Evolutionary conservation across 2,113 vertebrate genomes (phyloP).

Genomic region (Pachyramphus minor): DNA sequence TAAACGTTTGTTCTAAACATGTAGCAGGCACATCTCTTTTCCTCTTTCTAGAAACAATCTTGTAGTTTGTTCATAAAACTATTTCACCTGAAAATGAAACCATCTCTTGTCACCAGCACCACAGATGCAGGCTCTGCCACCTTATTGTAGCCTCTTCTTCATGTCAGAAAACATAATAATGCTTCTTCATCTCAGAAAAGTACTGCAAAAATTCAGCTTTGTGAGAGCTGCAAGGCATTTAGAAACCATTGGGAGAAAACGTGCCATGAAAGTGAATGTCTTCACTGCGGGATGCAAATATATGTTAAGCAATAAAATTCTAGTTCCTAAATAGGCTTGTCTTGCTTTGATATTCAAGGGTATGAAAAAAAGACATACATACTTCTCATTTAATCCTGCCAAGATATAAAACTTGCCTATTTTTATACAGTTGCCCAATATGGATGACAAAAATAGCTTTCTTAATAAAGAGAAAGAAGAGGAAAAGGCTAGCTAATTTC

Average conservation of each 20-base stretch:
- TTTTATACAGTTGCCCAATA: constrained; percentile 38
- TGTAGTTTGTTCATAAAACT: background rate
- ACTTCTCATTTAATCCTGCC: constrained; percentile 52
- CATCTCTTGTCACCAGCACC: background rate
- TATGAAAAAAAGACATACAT: constrained; percentile 34
- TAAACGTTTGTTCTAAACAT: background rate
- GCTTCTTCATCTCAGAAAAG: constrained; percentile 3
- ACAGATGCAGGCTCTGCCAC: background rate
- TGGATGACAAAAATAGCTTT: constrained; percentile 36
- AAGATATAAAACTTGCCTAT: constrained; percentile 42
- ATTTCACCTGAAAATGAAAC: background rate
- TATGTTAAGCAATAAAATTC: constrained; percentile 56
- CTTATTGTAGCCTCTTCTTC: background rate
- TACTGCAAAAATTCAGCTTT: background rate
- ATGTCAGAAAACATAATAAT: background rate
- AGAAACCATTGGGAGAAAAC: constrained; percentile 45
- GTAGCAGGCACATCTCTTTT: background rate
- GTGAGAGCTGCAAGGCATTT: constrained; percentile 34
- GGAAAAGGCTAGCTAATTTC: background rate
- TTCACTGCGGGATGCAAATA: constrained; percentile 40
- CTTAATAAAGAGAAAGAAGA: constrained; percentile 21
- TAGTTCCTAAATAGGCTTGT: constrained; percentile 52
- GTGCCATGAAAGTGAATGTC: constrained; percentile 47
- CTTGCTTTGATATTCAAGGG: constrained; percentile 59
- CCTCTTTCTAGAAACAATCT: background rate